Evolutionary conservation across 2,113 vertebrate genomes (phyloP), one percentile per base, ranked within the genome.

Genomic region (Paralichthys olivaceus): DNA sequence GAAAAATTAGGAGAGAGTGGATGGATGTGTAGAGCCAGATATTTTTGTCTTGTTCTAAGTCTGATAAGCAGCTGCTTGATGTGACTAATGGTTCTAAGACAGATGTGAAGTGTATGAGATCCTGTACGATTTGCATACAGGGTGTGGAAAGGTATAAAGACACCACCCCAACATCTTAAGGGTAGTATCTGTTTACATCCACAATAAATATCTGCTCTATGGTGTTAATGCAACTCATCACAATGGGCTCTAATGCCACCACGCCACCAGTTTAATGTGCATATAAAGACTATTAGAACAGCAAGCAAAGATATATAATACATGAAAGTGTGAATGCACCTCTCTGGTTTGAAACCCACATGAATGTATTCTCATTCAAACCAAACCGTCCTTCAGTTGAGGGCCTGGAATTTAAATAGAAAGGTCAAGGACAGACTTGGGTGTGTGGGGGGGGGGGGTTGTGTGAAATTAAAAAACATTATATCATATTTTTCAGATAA

Each of bases 1-100:
- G 51, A 9, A 59, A 71, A 71, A 64, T 63, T 23, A 75, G 34
- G 51, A 28, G 65, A 66, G 37, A 64, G 77, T 51, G 66, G 55
- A 61, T 55, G 45, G 60, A n/a, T 75, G 4, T 29, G 2, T 49
- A 57, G 69, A 43, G 15, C 15, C 23, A 20, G 72, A 56, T 43
- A 75, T 78, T 68, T 70, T 70, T 84, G 70, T 62, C 5, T 47
- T n/a, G 53, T 69, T 62, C 79, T 75, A 69, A 71, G 57, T 45
- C 53, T 69, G 51, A 72, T 53, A 83, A 80, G 69, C 79, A 86
- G 62, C 71, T 65, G 81, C 28, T 72, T 1, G 2, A 59, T 54
- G 43, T 22, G 5, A 54, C 64, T 80, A 75, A 60, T 74, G n/a
- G 53, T 64, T 67, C 47, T 66, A 17, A 67, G 47, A 54, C 72